These are phyloP conservation scores for Drosophila neotestacea DNA, from an alignment of 2,888 invertebrate genomes.

Conservation along the genomic window DNA sequence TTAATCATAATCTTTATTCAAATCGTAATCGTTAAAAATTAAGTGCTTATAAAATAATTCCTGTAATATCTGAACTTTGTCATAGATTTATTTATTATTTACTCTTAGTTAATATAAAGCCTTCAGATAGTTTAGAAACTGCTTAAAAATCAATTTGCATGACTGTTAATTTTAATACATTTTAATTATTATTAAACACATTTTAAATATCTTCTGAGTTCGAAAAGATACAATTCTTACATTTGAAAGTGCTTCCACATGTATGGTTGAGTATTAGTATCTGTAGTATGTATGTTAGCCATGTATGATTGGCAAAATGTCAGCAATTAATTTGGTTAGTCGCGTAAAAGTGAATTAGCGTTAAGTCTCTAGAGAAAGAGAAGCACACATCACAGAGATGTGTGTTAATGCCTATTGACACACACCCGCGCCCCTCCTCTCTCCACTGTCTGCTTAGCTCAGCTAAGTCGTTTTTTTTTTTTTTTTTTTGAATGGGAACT, in stretches of 20 bases:
- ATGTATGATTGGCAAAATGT: slow-evolving; percentile 66
- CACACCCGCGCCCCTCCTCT: background rate
- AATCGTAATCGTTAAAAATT: no score
- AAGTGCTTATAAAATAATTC: no score
- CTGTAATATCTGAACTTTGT: no score
- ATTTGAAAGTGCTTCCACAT: background rate
- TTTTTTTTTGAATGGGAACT: slow-evolving; percentile 22
- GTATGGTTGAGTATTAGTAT: slow-evolving; percentile 10
- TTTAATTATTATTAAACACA: no score
- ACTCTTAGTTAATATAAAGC: no score
- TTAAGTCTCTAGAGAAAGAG: slow-evolving; percentile 47
- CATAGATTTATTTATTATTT: no score
- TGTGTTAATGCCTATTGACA: slow-evolving; percentile 50
- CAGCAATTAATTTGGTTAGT: slow-evolving; percentile 75
- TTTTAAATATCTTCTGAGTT: background rate
- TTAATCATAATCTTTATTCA: no score
- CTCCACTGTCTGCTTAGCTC: background rate
- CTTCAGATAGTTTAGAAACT: no score
- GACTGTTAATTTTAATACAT: no score
- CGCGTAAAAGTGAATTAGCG: slow-evolving; percentile 73
- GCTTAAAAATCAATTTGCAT: no score
- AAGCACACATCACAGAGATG: slow-evolving; percentile 28
- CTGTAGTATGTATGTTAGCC: slow-evolving; percentile 13
- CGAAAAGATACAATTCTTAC: background rate
- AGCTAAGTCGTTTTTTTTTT: slow-evolving; percentile 8